Base-by-base conservation (phyloP, 1,140 invertebrate species). In the Saccostrea glomerata region DNA sequence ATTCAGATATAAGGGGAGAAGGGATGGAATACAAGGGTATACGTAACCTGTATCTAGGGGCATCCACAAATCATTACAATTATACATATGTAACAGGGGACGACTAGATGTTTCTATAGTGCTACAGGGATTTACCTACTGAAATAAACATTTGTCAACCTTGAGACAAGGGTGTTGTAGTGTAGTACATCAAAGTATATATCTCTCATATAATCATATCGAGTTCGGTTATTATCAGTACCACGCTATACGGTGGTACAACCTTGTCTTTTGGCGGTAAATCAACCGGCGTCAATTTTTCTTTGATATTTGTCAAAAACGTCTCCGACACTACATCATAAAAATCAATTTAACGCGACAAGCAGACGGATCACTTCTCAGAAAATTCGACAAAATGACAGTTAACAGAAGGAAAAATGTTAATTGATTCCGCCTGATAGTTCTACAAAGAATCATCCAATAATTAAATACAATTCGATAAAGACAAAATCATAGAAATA, bases 261-360 rank as follows among this genome's bases (percentile, higher is more conserved):
- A 77, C 25, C 25, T 30, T 25, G 12, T 77, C 70, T 77, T 30
- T 30, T 17, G 70, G 25, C 70, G 7, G 13, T 77, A 77, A 77
- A 77, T 77, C 70, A 77, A 15, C 7, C 15, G 12, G 25, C 25
- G 70, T 30, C 70, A 25, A 77, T 30, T 77, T 36, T 36, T 77
- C 70, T 77, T 77, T 77, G 70, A 77, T 77, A 66, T 23, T 66
- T 66, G 60, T 66, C 60, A 66, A 66, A 66, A 66, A 66, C 25
- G 70, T 77, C 70, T 77, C 70, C 70, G 70, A 77, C 23, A 77
- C 70, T 77, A 77, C 23, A 23, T 77, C 25, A 77, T 40, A 77
- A 77, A 77, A 77, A 77, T 77, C 70, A 77, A 77, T 77, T 77
- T 77, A 77, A 77, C 70, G 70, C 23, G 25, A 77, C 70, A 77